Base-by-base conservation (phyloP, 2,888 invertebrate species). In the Diadegma fenestrale region DNA sequence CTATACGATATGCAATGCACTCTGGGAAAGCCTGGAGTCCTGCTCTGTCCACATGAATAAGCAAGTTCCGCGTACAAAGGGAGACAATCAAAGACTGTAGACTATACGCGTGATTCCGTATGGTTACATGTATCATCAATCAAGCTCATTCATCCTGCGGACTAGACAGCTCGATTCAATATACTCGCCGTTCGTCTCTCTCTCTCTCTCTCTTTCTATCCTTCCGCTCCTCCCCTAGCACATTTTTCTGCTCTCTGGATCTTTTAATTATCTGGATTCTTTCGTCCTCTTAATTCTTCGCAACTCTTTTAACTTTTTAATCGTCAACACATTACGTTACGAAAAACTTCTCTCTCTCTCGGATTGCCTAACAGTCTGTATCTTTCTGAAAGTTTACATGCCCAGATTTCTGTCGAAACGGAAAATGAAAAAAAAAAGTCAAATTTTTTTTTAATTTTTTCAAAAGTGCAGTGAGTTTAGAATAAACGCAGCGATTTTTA, bases 41-140 rank as follows among this genome's bases (percentile, higher is more conserved):
- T 30, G 48, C 26, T 58, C 14, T 14, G 72, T 71, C 73, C 75
- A 68, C 22, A 51, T 77, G 41, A 10, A 66, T 82, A 84, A 63
- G 77, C 48, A 61, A 45, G 84, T 82, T 75, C 84, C 86, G 85
- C 80, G 86, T 80, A 88, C 88, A 88, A 88, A 87, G 86, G 87
- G 77, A 61, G 69, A 86, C 84, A 88, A 86, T 88, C 81, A 76
- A 76, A 86, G 82, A 69, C 75, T 80, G 82, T 87, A 88, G 88
- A 87, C 89, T 86, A 85, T 88, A 87, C 87, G 87, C 87, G 84
- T 37, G 73, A 89, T 85, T 82, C 87, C 82, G 83, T 77, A 82
- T 85, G 85, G 86, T 87, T 88, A 89, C 88, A 89, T 90, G 87
- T 71, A 88, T 89, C 88, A 89, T 87, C 73, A 87, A 85, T 63